Percentiles rank a stretch among this genome's conserved stretches.
phyloP scores from a whole-genome alignment of 2,888 invertebrate species.

The Mamestra brassicae region DNA sequence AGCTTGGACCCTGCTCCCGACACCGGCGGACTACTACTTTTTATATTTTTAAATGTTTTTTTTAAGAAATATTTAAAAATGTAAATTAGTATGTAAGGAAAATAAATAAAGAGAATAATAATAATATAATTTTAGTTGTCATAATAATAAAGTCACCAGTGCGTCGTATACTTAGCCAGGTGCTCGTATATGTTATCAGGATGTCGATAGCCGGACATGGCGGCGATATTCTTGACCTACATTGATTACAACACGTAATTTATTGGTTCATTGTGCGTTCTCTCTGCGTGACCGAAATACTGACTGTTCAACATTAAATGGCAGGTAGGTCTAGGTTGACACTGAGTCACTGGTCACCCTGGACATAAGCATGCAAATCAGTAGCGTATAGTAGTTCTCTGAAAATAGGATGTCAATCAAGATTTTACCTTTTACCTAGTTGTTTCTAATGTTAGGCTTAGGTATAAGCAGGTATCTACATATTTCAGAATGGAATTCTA shows the following conservation, averaged over 20 bases:
- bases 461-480: too few species aligned
- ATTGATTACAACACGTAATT: slow-evolving; percentile 51
- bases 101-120: too few species aligned
- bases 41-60: too few species aligned
- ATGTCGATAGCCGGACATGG: slow-evolving; percentile 20
- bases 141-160: not conserved
- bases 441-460: not conserved
- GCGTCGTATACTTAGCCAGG: slow-evolving; percentile 1
- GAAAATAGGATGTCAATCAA: not conserved
- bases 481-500: not conserved
- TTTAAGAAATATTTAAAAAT: too few species aligned
- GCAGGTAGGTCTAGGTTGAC: not conserved
- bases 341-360: not conserved
- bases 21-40: too few species aligned
- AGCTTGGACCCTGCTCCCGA: too few species aligned
- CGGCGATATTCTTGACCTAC: slow-evolving; percentile 46
- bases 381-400: not conserved
- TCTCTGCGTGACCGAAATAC: slow-evolving; percentile 36
- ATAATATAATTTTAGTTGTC: too few species aligned
- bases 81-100: too few species aligned
- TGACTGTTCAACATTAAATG: slow-evolving; percentile 23
- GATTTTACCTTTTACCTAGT: not conserved
- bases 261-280: slow-evolving; percentile 40
- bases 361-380: slow-evolving; percentile 10
- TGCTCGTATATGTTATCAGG: slow-evolving; percentile 27